Conservation (phyloP, 2,888 invertebrate species). For the Ectemnius lituratus region DNA sequence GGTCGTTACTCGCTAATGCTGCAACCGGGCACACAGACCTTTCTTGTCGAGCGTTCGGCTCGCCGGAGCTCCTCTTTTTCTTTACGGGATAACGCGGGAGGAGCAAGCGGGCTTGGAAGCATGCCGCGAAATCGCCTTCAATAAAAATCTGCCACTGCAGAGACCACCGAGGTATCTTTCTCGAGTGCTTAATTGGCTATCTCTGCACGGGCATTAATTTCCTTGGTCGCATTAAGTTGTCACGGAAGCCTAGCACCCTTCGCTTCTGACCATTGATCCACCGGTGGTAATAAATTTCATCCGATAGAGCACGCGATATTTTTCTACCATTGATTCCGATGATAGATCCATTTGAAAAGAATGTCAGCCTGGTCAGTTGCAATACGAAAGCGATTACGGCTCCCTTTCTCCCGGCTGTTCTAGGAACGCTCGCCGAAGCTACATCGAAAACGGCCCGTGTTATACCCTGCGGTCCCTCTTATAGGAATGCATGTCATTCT, state of each 20-base stretch:
- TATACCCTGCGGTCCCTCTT: slow-evolving; percentile 50
- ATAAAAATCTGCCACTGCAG: neutral
- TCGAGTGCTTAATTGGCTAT: too few relatives aligned
- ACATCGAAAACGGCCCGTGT: slow-evolving; percentile 23
- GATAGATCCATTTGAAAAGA: too few relatives aligned
- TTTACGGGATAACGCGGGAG: slow-evolving; percentile 2
- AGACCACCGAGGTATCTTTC: neutral
- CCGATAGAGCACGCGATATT: too few relatives aligned
- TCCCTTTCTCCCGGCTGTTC: slow-evolving; percentile 40
- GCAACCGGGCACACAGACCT: slow-evolving; percentile 24
- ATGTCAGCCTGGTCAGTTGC: too few relatives aligned
- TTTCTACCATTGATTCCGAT: too few relatives aligned
- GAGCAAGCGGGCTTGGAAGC: slow-evolving; percentile 10
- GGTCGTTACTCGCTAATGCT: slow-evolving; percentile 44
- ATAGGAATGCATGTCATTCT: slow-evolving; percentile 62
- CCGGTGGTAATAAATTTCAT: too few relatives aligned
- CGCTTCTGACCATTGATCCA: too few relatives aligned
- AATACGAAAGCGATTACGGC: neutral
- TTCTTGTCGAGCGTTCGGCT: slow-evolving; percentile 46
- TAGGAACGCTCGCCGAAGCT: slow-evolving; percentile 43
- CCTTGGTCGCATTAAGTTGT: too few relatives aligned
- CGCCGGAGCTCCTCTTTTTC: slow-evolving; percentile 44
- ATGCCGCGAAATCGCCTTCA: neutral
- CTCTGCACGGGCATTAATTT: too few relatives aligned
- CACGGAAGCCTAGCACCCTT: too few relatives aligned